Evolutionary conservation across 2,113 vertebrate genomes (phyloP), one percentile per base, ranked within the genome.

Genomic region (Panthera uncia): DNA sequence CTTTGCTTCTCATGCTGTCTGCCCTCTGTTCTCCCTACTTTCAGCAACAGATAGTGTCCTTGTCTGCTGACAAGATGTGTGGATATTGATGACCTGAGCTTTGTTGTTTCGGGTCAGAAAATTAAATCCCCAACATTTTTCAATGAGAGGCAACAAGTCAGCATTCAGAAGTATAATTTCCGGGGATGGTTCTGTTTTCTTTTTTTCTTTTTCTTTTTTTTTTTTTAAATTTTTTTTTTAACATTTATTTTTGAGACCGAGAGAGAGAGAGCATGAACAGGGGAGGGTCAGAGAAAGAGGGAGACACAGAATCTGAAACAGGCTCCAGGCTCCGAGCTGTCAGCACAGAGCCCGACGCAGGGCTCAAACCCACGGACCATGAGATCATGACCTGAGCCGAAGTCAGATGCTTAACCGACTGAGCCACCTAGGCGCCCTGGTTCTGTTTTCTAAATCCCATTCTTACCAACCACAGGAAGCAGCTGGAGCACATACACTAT

Each of bases 51-150:
- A 9, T 55, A 68, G 48, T 52, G 25, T 50, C 91, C 27, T 55
- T 71, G 27, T 36, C 63, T 81, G 63, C 19, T 68, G 38, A 61
- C 13, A 50, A 76, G 84, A 83, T 18, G 4, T 91, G 9, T 66
- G 57, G n/a, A 82, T 29, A 36, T 63, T 23, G 29, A 63, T 57
- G 12, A 74, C 25, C 2, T 27, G 63, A 55, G 0, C 81, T 91
- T 82, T 61, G 11, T 78, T 55, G 31, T 89, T 95, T 93, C 5
- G 57, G 65, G n/a, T 79, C 50, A 89, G 79, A 94, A 97, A 69
- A 95, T 57, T 81, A 79, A 73, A 90, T 83, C 86, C 65, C 41
- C 87, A 18, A 21, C 87, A 36, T 95, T 82, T 93, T 36, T 94
- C 16, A 93, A 36, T 89, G 96, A 91, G 33, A 65, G 33, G 74